Base-by-base conservation (phyloP, 2,797 vertebrate species). In the Neostethus bicornis region DNA sequence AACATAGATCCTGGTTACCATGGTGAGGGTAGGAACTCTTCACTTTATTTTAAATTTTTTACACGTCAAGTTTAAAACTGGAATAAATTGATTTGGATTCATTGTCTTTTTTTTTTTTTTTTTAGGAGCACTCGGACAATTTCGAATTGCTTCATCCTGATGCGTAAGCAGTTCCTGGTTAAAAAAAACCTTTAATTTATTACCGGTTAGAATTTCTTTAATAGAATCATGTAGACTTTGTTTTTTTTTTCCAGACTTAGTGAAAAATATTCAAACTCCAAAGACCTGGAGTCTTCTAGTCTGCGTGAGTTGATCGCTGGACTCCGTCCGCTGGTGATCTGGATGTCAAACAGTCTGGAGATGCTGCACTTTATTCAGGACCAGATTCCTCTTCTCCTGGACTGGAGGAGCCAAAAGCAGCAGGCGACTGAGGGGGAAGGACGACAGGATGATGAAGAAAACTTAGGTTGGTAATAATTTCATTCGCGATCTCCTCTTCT, bases 321-420 rank as follows among this genome's bases (percentile, higher is more conserved):
- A 13, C 82, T 94, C 58, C 79, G 77, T 64, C 90, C 92, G 13
- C 83, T 93, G 51, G 83, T 91, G 63, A 79, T 89, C 21, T 93
- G 92, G 92, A 91, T 94, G 92, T 85, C 92, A 56, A 94, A 93
- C 79, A 84, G 88, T 44, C 75, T 93, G 45, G 92, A 94, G 74
- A 76, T 94, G 68, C 87, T 93, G 51, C 87, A 94, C 53, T 92
- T 93, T 54, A 75, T 93, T 61, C 92, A 93, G 64, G 79, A 85
- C 54, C 87, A 92, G 73, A 72, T 93, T 64, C 92, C 91, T 61
- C 71, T 76, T 11, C 73, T 92, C 26, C 79, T 93, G 66, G 84
- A 87, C 38, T 89, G 84, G 79, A 87, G 85, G 67, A 85, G 52
- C 25, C 37, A 7, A 8, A 53, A 61, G 37, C 83, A 81, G 44